phyloP scores from a whole-genome alignment of 2,888 invertebrate species.

The Thereva nobilitata region DNA sequence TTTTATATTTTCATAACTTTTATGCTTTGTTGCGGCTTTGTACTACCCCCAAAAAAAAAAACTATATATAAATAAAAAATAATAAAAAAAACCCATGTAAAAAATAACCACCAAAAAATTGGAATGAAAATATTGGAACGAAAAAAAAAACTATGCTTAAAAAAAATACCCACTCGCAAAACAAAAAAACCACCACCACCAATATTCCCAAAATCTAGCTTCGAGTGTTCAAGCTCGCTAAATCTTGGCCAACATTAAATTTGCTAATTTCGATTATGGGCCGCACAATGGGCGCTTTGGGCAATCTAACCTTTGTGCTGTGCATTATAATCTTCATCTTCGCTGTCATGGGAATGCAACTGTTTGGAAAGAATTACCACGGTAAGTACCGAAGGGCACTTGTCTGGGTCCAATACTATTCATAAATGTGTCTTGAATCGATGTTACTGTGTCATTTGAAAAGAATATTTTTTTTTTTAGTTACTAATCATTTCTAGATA shows the following conservation, averaged over 20 bases:
- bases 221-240: constrained; percentile 98
- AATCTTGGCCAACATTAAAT: constrained; percentile 98
- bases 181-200: constrained; percentile 5
- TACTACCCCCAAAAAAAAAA: no score
- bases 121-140: constrained; percentile 5
- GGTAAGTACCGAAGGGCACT: constrained; percentile 58
- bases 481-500: not conserved
- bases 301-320: constrained; percentile 96
- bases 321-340: constrained; percentile 99
- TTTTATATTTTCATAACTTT: no score
- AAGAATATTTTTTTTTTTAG: not conserved
- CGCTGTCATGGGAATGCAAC: constrained; percentile 99
- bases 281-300: constrained; percentile 95
- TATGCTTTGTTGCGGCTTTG: no score
- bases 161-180: not conserved
- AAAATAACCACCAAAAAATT: not conserved
- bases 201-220: constrained; percentile 64
- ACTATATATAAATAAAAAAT: no score
- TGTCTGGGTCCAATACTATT: no score
- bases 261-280: constrained; percentile 98
- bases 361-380: constrained; percentile 94
- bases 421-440: no score
- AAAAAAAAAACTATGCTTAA: constrained; percentile 13
- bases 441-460: no score
- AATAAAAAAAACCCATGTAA: no score